Percentiles rank a stretch among this genome's conserved stretches.
Evolutionary conservation across 2,113 vertebrate genomes (phyloP).

Genomic region (Nothocercus nigrocapillus): DNA sequence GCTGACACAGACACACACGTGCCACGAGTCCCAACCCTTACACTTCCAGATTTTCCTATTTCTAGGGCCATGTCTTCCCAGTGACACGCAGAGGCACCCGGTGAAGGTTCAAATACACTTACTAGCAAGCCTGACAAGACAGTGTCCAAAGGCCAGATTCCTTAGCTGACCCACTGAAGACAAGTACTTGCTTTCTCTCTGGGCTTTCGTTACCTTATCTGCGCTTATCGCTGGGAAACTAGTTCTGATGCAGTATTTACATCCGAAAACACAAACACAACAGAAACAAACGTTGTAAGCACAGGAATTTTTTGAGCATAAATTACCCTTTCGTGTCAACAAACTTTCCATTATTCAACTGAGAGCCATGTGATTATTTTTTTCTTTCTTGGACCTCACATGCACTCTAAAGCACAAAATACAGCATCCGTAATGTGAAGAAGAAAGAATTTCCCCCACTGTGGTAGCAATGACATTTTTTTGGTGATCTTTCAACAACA

Average conservation of each 20-base stretch:
- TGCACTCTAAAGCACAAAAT: background rate
- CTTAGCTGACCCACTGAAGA: background rate
- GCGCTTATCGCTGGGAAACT: background rate
- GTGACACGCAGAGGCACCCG: background rate
- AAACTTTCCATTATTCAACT: background rate
- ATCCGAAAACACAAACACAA: constrained; percentile 1
- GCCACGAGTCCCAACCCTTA: constrained; percentile 12
- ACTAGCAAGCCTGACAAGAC: background rate
- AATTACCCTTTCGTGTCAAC: background rate
- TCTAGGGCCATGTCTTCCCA: background rate
- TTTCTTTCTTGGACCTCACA: background rate
- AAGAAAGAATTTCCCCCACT: background rate
- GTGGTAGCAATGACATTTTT: background rate
- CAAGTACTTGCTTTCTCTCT: background rate
- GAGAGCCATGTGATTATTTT: background rate
- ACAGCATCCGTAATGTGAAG: background rate
- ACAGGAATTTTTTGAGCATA: background rate
- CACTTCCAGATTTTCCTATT: background rate
- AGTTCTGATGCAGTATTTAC: background rate
- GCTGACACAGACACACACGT: constrained; percentile 21
- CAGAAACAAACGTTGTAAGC: background rate
- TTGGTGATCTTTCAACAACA: background rate
- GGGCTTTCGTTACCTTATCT: background rate
- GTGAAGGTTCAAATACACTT: background rate
- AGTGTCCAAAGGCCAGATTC: background rate